Evolutionary conservation across 2,888 invertebrate species (phyloP).

Genomic region (Polia nebulosa): DNA sequence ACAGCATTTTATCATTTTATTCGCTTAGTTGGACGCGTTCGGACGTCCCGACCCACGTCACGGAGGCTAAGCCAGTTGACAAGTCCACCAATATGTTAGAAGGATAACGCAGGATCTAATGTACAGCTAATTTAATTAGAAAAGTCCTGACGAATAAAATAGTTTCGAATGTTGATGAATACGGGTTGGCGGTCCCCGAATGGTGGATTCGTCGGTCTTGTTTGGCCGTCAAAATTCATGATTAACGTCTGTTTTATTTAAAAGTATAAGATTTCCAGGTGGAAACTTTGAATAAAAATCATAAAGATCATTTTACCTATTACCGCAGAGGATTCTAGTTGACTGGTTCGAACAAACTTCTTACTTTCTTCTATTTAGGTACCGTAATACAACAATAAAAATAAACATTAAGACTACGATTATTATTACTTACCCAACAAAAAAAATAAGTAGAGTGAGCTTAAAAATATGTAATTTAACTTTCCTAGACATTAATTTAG

Average conservation of each 20-base stretch:
- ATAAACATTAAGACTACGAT: not conserved
- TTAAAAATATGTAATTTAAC: constrained; percentile 65
- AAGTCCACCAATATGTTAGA: constrained; percentile 57
- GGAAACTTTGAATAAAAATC: no score
- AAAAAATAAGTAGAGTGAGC: constrained; percentile 18
- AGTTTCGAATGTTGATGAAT: constrained; percentile 39
- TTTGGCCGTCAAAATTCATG: not conserved
- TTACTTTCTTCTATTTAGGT: no score
- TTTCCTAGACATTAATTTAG: constrained; percentile 66
- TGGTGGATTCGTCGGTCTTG: constrained; percentile 1
- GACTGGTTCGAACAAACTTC: not conserved
- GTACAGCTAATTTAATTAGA: constrained; percentile 65
- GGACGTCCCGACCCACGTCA: constrained; percentile 65
- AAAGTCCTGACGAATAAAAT: constrained; percentile 46
- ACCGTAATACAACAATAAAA: no score
- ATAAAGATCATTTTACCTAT: not conserved
- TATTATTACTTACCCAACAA: constrained; percentile 10
- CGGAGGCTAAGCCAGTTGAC: constrained; percentile 60
- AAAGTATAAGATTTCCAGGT: not conserved
- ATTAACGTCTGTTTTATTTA: not conserved
- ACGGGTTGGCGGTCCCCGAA: constrained; percentile 9
- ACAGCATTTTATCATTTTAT: constrained; percentile 56
- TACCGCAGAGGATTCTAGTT: not conserved
- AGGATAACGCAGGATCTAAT: constrained; percentile 56
- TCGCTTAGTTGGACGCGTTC: constrained; percentile 44